A percentile compares a stretch with the other conserved stretches of the same genome.
These are phyloP conservation scores for Clytia hemisphaerica DNA, from an alignment of 30 jellyfish, hydroid and myxozoan genomes.

Conservation along the genomic window DNA sequence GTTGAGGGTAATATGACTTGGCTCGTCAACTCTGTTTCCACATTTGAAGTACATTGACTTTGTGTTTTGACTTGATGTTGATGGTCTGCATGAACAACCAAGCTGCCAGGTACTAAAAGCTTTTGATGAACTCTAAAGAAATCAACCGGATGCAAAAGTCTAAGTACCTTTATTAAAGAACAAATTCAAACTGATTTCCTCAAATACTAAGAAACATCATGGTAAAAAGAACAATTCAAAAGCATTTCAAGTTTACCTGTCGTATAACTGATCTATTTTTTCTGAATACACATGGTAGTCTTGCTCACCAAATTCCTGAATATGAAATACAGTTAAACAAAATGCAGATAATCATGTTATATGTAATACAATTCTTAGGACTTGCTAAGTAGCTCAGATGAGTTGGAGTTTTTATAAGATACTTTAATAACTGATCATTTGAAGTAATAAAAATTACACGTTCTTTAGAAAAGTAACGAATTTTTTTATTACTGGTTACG, in stretches of 20 bases:
- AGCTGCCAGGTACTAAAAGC: slow-evolving; percentile 91
- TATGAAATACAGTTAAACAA: not conserved
- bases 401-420: too few relatives aligned
- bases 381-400: too few relatives aligned
- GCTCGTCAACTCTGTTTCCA: slow-evolving; percentile 1
- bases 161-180: not conserved
- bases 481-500: too few relatives aligned
- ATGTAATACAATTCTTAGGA: too few relatives aligned
- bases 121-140: slow-evolving; percentile 53
- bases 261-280: slow-evolving; percentile 48
- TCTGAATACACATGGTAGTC: slow-evolving; percentile 68
- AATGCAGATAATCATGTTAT: too few relatives aligned
- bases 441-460: too few relatives aligned
- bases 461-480: too few relatives aligned
- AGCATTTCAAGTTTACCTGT: slow-evolving; percentile 14
- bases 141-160: not conserved
- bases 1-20: slow-evolving; percentile 30
- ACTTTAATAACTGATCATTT: too few relatives aligned
- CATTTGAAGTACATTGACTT: not conserved
- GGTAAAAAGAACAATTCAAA: not conserved
- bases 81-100: slow-evolving; percentile 36
- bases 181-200: not conserved
- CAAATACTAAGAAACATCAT: not conserved
- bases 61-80: not conserved
- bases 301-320: slow-evolving; percentile 42